Evolutionary conservation across 2,888 invertebrate species (phyloP).

Genomic region (Plemyria rubiginata): DNA sequence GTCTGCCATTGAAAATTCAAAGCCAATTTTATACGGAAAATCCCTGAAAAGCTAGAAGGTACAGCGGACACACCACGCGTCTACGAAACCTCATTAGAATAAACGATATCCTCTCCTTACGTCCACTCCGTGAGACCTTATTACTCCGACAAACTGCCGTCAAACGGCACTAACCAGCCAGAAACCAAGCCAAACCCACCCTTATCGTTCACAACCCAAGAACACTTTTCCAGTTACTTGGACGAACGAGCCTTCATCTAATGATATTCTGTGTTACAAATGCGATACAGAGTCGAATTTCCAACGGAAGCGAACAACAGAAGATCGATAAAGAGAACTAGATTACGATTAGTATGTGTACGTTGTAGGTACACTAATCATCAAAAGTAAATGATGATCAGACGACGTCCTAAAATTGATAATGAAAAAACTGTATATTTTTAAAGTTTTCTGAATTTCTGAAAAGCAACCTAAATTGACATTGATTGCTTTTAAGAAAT

Average conservation of each 20-base stretch:
- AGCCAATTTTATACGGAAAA: constrained; percentile 42
- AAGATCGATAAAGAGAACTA: constrained; percentile 23
- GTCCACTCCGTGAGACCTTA: constrained; percentile 83
- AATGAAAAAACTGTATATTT: too few species aligned
- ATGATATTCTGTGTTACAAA: constrained; percentile 57
- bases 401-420: too few species aligned
- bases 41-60: constrained; percentile 48
- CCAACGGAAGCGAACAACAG: constrained; percentile 60
- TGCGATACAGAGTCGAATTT: constrained; percentile 58
- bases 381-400: too few species aligned
- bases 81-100: constrained; percentile 82
- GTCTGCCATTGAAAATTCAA: constrained; percentile 26
- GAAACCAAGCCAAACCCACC: constrained; percentile 45
- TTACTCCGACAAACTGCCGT: constrained; percentile 83
- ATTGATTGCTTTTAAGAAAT: too few species aligned
- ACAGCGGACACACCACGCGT: constrained; percentile 62
- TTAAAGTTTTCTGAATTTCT: too few species aligned
- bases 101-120: constrained; percentile 84
- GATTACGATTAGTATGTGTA: too few species aligned
- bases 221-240: constrained; percentile 46
- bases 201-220: constrained; percentile 50
- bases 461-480: too few species aligned
- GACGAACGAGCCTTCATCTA: constrained; percentile 31
- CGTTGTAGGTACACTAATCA: too few species aligned
- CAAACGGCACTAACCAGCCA: constrained; percentile 69